Evolutionary conservation across 2,888 invertebrate species (phyloP).

Genomic region (Machimus rusticus): DNA sequence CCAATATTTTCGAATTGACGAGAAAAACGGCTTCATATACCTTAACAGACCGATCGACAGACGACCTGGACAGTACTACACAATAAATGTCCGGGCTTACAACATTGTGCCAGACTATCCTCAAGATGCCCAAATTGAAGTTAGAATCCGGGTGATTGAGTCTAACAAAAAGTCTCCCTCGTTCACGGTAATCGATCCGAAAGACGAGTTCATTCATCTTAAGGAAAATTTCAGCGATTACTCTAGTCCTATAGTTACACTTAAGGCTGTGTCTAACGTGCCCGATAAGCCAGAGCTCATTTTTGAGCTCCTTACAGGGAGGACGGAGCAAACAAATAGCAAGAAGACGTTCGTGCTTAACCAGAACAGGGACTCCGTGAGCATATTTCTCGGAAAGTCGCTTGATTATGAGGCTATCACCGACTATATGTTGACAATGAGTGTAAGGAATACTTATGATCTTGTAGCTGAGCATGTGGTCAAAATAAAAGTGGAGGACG

Average conservation of each 20-base stretch:
- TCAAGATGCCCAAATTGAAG: slow-evolving; percentile 75
- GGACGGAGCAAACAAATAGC: slow-evolving; percentile 86
- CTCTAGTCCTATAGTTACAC: slow-evolving; percentile 72
- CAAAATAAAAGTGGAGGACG: slow-evolving; percentile 81
- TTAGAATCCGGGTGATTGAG: slow-evolving; percentile 85
- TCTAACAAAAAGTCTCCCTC: slow-evolving; percentile 86
- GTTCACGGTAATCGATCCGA: slow-evolving; percentile 70
- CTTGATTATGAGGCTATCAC: slow-evolving; percentile 87
- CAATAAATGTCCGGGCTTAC: slow-evolving; percentile 60
- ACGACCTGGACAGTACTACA: slow-evolving; percentile 59
- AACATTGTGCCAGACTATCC: slow-evolving; percentile 59
- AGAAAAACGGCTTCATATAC: slow-evolving; percentile 83
- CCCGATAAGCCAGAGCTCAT: slow-evolving; percentile 76
- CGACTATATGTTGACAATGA: slow-evolving; percentile 83
- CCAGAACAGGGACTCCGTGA: slow-evolving; percentile 74
- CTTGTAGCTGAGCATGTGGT: slow-evolving; percentile 81
- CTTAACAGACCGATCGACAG: slow-evolving; percentile 64
- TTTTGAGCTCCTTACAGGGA: slow-evolving; percentile 82
- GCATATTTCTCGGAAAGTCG: slow-evolving; percentile 77
- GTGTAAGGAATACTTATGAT: slow-evolving; percentile 81
- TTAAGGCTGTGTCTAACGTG: slow-evolving; percentile 82
- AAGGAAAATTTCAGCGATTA: slow-evolving; percentile 80
- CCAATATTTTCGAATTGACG: slow-evolving; percentile 82
- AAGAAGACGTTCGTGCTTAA: slow-evolving; percentile 76
- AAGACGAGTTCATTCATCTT: slow-evolving; percentile 66